Base-by-base conservation (phyloP, 1,140 invertebrate genomes). In the Cydia fagiglandana region DNA sequence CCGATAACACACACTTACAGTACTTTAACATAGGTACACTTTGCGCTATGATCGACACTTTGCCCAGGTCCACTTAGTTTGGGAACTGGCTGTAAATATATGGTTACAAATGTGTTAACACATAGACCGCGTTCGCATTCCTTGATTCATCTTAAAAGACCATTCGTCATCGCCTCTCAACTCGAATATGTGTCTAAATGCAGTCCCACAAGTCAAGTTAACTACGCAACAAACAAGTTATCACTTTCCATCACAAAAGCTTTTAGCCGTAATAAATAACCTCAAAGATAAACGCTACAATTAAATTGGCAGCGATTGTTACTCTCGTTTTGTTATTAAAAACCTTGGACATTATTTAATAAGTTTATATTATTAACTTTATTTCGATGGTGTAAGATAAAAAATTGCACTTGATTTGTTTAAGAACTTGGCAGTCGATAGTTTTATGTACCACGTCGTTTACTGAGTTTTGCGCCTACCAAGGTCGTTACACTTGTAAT, bases 251-350 rank as follows among this genome's bases (percentile, higher is more conserved):
- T 61, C 56, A 17, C n/a, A 24, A 53, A 61, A 61, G 56, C 56
- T 61, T 61, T 61, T 61, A 53, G n/a, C 0, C 56, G n/a, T 17
- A 61, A 61, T 61, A 61, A 61, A 61, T 24, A 24, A 61, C 56
- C 56, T 61, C 56, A 61, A 61, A 61, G 56, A 61, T 61, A 61
- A 61, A 61, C 56, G 56, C 9, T 24, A 24, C 20, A 12, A 61
- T 61, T 61, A 61, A 61, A 17, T 61, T 61, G n/a, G 7, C 56
- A 24, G 56, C 20, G 56, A 61, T 24, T 61, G 56, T 61, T 56
- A 61, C 56, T 61, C 20, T 61, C 56, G 20, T 61, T 61, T 17
- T 53, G 20, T 61, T 61, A 61, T 24, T 61, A 61, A 61, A 61
- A 61, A 61, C 56, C 56, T 61, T 61, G 56, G 20, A 24, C 56